Evolutionary conservation across 1,140 invertebrate species (phyloP).

Genomic region (Drosophila kurseongensis): DNA sequence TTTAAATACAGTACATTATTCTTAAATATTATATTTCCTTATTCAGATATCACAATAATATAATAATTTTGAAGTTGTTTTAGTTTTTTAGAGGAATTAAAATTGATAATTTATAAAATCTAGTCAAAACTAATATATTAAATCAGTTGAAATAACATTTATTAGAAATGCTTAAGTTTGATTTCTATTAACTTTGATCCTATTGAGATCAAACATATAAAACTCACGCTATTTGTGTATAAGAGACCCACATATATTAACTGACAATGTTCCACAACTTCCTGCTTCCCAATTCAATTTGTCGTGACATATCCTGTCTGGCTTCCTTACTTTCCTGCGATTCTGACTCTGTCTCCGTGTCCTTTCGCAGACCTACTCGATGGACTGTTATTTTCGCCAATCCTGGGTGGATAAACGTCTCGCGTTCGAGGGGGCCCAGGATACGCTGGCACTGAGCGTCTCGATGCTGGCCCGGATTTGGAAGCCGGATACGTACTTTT

Average conservation of each 20-base stretch:
- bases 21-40: neutral
- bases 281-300: constrained; percentile 11
- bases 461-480: constrained; percentile 92
- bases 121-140: too few relatives aligned
- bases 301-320: constrained; percentile 8
- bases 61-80: too few relatives aligned
- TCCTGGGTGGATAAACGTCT: constrained; percentile 91
- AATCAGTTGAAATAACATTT: too few relatives aligned
- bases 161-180: too few relatives aligned
- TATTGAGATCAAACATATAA: neutral
- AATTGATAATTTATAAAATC: too few relatives aligned
- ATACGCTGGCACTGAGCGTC: constrained; percentile 90
- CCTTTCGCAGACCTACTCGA: constrained; percentile 92
- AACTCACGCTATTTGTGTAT: neutral
- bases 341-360: constrained; percentile 6
- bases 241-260: neutral
- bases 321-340: neutral
- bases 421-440: constrained; percentile 88
- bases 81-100: too few relatives aligned
- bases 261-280: neutral
- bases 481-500: constrained; percentile 96
- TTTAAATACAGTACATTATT: too few relatives aligned
- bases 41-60: too few relatives aligned
- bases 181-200: too few relatives aligned
- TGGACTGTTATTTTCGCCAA: constrained; percentile 95